phyloP scores from a whole-genome alignment of 2,888 invertebrate genomes.

The Hydraecia micacea region DNA sequence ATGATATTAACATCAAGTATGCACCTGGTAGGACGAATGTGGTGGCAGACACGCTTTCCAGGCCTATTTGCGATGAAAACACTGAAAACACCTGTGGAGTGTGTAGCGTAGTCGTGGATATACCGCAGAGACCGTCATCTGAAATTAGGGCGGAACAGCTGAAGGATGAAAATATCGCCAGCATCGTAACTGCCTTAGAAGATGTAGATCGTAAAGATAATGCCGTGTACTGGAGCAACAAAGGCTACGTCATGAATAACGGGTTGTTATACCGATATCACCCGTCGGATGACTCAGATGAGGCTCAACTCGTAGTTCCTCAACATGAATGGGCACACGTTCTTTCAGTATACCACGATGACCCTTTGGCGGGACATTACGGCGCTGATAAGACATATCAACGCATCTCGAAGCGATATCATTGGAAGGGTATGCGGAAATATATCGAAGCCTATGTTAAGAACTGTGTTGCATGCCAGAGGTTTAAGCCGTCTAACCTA shows the following conservation, averaged over 20 bases:
- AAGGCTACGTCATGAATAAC: slow-evolving; percentile 6
- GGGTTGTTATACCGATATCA: slow-evolving; percentile 3
- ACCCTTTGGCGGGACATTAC: slow-evolving; percentile 1
- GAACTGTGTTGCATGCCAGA: slow-evolving; percentile 63
- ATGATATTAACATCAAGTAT: slow-evolving; percentile 42
- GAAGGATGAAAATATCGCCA: background rate
- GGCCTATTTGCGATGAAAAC: background rate
- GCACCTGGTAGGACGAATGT: slow-evolving; percentile 2
- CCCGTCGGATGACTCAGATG: slow-evolving; percentile 4
- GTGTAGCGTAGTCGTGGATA: slow-evolving; percentile 12
- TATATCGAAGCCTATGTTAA: slow-evolving; percentile 36
- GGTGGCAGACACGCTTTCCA: background rate
- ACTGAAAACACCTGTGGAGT: slow-evolving; percentile 3
- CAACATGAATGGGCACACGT: slow-evolving; percentile 13
- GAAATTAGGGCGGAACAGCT: slow-evolving; percentile 22
- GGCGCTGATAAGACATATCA: slow-evolving; percentile 14
- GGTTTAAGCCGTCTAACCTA: slow-evolving; percentile 69
- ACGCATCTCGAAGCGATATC: slow-evolving; percentile 11
- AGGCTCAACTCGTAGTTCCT: slow-evolving; percentile 14
- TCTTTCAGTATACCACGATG: slow-evolving; percentile 9
- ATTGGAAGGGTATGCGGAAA: slow-evolving; percentile 54
- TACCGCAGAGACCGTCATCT: slow-evolving; percentile 10
- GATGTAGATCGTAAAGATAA: background rate
- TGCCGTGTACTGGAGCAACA: slow-evolving; percentile 12
- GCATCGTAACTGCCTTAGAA: slow-evolving; percentile 4